Conservation (phyloP, 1,140 invertebrate genomes). For the Teleopsis dalmanni region DNA sequence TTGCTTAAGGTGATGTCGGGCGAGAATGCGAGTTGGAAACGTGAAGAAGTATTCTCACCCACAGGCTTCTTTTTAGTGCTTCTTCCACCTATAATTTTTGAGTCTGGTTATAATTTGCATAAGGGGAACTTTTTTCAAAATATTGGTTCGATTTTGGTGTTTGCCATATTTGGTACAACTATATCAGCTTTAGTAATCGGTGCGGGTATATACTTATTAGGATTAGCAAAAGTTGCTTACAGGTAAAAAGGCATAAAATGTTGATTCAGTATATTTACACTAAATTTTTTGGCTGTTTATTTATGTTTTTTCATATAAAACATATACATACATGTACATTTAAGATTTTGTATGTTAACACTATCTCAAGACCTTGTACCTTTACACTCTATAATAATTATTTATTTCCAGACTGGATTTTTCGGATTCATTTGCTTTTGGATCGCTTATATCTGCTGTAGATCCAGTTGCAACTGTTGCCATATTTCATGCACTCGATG, state of each 20-base stretch:
- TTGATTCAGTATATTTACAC: no score
- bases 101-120: slow-evolving; percentile 97
- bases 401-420: slow-evolving; percentile 49
- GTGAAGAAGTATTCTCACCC: slow-evolving; percentile 94
- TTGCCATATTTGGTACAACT: slow-evolving; percentile 93
- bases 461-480: slow-evolving; percentile 97
- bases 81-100: slow-evolving; percentile 97
- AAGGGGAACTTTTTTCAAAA: slow-evolving; percentile 99
- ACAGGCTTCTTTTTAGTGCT: slow-evolving; percentile 95
- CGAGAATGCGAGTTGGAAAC: slow-evolving; percentile 86
- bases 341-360: background rate
- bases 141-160: slow-evolving; percentile 88
- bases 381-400: background rate
- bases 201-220: slow-evolving; percentile 88
- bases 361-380: background rate
- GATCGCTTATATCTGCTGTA: slow-evolving; percentile 92
- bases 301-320: background rate
- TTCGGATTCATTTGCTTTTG: slow-evolving; percentile 97
- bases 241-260: no score
- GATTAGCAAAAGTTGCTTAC: slow-evolving; percentile 83
- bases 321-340: background rate
- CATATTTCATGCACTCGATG: slow-evolving; percentile 94
- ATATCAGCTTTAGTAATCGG: slow-evolving; percentile 90
- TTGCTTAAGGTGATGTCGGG: slow-evolving; percentile 85
- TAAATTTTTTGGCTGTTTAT: background rate